Evolutionary conservation across 1,140 invertebrate genomes (phyloP).

Genomic region (Archivesica marissinica): DNA sequence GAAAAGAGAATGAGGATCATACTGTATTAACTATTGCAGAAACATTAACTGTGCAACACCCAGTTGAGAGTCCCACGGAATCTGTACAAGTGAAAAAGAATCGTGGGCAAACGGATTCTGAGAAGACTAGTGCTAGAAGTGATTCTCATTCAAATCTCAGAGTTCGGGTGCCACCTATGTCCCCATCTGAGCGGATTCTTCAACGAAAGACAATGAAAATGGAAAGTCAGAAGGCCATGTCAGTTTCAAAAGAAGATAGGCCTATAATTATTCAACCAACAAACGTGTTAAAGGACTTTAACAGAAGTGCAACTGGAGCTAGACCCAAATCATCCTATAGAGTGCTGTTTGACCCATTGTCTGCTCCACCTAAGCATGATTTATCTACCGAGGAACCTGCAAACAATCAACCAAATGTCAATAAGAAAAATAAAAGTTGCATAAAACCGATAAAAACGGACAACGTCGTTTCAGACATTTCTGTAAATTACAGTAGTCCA

Average conservation of each 20-base stretch:
- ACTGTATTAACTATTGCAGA: background rate
- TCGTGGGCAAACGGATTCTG: background rate
- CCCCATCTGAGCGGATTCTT: constrained; percentile 35
- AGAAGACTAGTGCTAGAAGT: background rate
- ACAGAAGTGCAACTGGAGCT: constrained; percentile 7
- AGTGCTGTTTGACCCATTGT: background rate
- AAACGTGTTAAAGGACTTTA: background rate
- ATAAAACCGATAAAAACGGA: background rate
- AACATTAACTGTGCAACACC: background rate
- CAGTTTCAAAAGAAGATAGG: constrained; percentile 16
- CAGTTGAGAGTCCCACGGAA: background rate
- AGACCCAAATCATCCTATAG: constrained; percentile 28
- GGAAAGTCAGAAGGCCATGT: background rate
- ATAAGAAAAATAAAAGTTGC: background rate
- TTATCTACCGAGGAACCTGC: background rate
- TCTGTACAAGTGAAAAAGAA: background rate
- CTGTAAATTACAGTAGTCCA: too few relatives aligned
- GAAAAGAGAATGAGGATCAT: constrained; percentile 1
- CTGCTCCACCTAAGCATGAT: background rate
- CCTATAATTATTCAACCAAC: constrained; percentile 14
- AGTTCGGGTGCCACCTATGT: constrained; percentile 15
- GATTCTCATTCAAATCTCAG: background rate
- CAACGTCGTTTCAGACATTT: background rate
- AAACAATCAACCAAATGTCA: background rate
- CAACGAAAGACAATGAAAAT: background rate